Evolutionary conservation across 2,113 vertebrate species (phyloP).

Genomic region (Campylomormyrus numenius): DNA sequence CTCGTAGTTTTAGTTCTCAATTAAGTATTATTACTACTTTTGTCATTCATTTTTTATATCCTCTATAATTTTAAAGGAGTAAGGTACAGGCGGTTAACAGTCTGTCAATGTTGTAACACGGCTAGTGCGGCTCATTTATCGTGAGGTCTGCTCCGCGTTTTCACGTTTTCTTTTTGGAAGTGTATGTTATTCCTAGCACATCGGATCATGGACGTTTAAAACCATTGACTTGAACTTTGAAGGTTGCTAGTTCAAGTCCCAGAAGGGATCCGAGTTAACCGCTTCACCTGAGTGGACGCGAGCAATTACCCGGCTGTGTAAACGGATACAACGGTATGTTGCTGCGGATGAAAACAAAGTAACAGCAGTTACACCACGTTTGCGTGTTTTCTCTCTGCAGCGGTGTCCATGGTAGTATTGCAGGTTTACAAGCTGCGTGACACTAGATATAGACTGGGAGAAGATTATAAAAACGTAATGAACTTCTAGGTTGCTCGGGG

Average conservation of each 20-base stretch:
- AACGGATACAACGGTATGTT: neutral
- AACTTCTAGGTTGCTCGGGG: constrained; percentile 73
- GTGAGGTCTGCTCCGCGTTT: neutral
- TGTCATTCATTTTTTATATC: neutral
- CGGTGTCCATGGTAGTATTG: constrained; percentile 69
- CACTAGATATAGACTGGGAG: constrained; percentile 74
- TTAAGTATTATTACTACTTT: neutral
- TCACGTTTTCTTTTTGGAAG: neutral
- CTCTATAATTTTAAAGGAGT: neutral
- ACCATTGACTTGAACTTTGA: neutral
- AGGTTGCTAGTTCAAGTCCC: neutral
- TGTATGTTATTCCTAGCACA: neutral
- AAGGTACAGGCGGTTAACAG: neutral
- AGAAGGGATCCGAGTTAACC: neutral
- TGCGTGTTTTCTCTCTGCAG: constrained; percentile 73
- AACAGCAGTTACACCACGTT: constrained; percentile 60
- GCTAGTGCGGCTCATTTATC: neutral
- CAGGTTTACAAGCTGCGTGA: constrained; percentile 77
- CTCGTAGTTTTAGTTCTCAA: neutral
- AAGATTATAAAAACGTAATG: constrained; percentile 83
- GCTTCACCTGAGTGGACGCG: neutral
- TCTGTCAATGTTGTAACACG: neutral
- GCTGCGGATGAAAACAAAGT: neutral
- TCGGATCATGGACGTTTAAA: neutral
- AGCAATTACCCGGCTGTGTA: neutral